Base-by-base conservation (phyloP, 2,113 vertebrate genomes). In the Melanerpes formicivorus region DNA sequence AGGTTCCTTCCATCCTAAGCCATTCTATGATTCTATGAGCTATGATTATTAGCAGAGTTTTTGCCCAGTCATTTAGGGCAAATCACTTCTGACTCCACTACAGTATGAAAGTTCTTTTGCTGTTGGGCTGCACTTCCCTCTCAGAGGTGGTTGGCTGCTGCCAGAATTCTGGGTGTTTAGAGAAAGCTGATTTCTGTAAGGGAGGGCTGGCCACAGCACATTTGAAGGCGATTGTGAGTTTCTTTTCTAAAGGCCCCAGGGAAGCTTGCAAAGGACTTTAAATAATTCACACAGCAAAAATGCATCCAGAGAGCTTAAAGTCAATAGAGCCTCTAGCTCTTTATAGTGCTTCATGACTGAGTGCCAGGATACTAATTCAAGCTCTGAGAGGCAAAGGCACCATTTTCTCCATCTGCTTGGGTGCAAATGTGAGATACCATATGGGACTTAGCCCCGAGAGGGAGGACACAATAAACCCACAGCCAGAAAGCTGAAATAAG, bases 351-450 rank as follows among this genome's bases (percentile, higher is more conserved):
- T 93, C 88, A 55, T 84, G 70, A 14, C 63, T 85, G 73, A 91
- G 72, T 32, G 48, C 76, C 64, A 14, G 59, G 40, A 42, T 90
- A 91, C 94, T 95, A 93, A 93, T 96, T 94, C 82, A 90, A 85
- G 52, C 81, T 76, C 79, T 93, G n/a, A 22, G 84, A 84, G 70
- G 85, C 82, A 88, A 58, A 88, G 74, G 23, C 63, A 85, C 37
- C 80, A 46, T 58, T 85, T 59, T 92, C 60, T 72, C 22, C 25
- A 46, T 40, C 70, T 90, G 83, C 85, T 72, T 32, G 90, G 92
- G 91, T 95, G 93, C 88, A 96, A 95, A 87, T 87, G 87, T 77
- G 85, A 91, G 88, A 95, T 92, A 92, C 80, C 88, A 90, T 30
- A 54, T 77, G 90, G 87, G 81, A 83, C 79, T 94, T 26, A 80